Evolutionary conservation across 1,140 invertebrate genomes (phyloP), one percentile per base, ranked within the genome.

Genomic region (Papilio machaon): DNA sequence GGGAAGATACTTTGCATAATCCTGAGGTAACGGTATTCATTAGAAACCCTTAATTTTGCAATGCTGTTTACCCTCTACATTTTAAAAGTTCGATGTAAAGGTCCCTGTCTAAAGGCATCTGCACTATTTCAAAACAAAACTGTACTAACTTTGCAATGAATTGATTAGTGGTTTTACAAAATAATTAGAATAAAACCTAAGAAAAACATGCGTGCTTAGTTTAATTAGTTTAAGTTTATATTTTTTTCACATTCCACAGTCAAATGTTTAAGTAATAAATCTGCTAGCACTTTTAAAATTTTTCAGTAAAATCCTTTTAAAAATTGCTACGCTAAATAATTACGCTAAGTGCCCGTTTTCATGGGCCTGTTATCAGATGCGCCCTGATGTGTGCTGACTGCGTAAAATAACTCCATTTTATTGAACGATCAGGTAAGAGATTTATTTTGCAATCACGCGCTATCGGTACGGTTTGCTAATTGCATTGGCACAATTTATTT

Each of bases 401-500:
- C 73, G 73, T 75, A 75, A 75, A 75, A 75, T 75, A 47, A 75
- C 73, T 75, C 73, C 73, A 52, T 75, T 75, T 75, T 75, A 13
- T 75, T 75, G 46, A 75, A 75, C 73, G 73, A 75, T 75, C 46
- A 49, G 46, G 46, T 75, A 75, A 75, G 52, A 75, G 73, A 75
- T 75, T 75, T 75, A 75, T 75, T 75, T 75, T 75, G 46, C 73
- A 75, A 75, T 49, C 73, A 75, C 73, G 73, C 73, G 19, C 73
- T 75, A 47, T 75, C 43, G 43, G 46, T 75, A 75, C 73, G 73
- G 73, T 75, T 75, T 75, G 73, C 73, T 75, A 75, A 52, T 52
- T 52, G 73, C 74, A 52, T 76, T 49, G 74, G 74, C 74, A 76
- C 74, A 76, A 76, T 76, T 76, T 76, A 76, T 76, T 76, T 76